Evolutionary conservation across 2,113 vertebrate species (phyloP).

Genomic region (Hyperoodon ampullatus): DNA sequence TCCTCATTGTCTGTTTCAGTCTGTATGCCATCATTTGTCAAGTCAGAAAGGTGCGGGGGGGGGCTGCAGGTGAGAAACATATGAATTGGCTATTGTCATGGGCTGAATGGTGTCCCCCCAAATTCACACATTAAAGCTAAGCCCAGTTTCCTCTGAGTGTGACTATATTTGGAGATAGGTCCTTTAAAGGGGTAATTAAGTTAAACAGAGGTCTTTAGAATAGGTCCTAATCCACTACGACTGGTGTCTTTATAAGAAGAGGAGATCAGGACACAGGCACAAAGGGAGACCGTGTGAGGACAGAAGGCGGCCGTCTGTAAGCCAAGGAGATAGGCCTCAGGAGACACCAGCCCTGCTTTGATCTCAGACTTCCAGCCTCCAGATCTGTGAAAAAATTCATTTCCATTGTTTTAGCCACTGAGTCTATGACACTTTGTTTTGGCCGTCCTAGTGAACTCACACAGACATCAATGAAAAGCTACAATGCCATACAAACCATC

Average conservation of each 20-base stretch:
- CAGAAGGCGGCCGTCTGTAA: background rate
- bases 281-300: too few relatives aligned
- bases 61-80: background rate
- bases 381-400: background rate
- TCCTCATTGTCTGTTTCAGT: background rate
- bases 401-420: background rate
- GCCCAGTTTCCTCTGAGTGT: background rate
- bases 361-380: background rate
- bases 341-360: background rate
- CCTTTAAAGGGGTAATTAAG: background rate
- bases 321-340: background rate
- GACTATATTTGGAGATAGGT: background rate
- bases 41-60: background rate
- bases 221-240: background rate
- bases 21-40: background rate
- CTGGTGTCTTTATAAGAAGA: background rate
- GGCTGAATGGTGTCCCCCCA: background rate
- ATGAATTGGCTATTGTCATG: background rate
- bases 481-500: rapidly evolving
- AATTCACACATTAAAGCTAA: background rate
- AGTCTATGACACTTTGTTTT: background rate
- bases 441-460: background rate
- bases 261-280: background rate
- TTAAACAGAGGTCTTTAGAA: background rate
- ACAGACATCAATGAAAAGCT: background rate